Conservation (phyloP, 2,113 vertebrate species). For the Pachycephala philippinensis region DNA sequence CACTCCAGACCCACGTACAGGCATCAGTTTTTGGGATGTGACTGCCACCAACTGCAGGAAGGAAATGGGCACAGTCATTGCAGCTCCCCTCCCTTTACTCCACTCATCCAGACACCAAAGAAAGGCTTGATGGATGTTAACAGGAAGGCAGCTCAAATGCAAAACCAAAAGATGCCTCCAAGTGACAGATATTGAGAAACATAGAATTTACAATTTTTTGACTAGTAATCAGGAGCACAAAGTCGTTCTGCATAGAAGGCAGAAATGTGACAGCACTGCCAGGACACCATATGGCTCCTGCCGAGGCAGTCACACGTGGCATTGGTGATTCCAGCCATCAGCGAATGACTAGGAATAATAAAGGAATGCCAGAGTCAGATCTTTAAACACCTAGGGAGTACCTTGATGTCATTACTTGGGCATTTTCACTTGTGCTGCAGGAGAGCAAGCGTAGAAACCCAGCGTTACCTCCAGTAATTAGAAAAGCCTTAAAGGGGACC, state of each 20-base stretch:
- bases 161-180: conserved; percentile 17
- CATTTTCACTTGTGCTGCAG: background rate
- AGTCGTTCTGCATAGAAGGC: background rate
- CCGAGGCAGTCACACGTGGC: background rate
- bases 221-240: background rate
- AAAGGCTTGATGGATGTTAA: background rate
- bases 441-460: background rate
- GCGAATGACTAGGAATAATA: background rate
- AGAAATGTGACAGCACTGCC: background rate
- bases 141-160: background rate
- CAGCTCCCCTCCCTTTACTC: background rate
- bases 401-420: background rate
- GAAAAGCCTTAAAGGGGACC: background rate
- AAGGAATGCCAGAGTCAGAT: background rate
- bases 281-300: background rate
- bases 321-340: background rate
- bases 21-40: background rate
- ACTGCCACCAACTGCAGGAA: conserved; percentile 19
- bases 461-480: background rate
- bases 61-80: background rate
- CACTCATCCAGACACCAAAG: background rate
- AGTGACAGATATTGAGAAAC: background rate
- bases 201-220: background rate
- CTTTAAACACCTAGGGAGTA: background rate
- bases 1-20: background rate